Evolutionary conservation across 2,888 invertebrate genomes (phyloP).

Genomic region (Dermolepida albohirtum): DNA sequence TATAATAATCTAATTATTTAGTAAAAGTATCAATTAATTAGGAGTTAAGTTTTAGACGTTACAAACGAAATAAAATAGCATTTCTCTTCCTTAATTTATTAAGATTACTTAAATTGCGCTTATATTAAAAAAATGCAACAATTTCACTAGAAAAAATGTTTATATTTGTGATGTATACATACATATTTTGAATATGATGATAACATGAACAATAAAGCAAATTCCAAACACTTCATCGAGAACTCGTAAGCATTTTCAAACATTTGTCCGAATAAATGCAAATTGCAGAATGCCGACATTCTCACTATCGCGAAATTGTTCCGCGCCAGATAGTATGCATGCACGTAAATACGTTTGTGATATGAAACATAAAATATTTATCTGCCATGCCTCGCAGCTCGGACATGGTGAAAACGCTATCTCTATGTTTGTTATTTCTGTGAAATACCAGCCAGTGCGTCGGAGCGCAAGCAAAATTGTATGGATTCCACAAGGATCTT

Average conservation of each 20-base stretch:
- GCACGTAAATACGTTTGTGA: constrained; percentile 12
- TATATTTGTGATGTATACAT: not conserved
- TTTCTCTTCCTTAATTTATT: too few species aligned
- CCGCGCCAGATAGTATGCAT: constrained; percentile 7
- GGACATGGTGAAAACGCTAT: constrained; percentile 35
- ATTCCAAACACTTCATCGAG: constrained; percentile 7
- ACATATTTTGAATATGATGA: constrained; percentile 5
- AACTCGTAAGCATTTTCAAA: constrained; percentile 26
- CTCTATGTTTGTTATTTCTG: constrained; percentile 49
- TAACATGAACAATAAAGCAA: constrained; percentile 8
- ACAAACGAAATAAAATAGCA: too few species aligned
- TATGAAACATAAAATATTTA: constrained; percentile 39
- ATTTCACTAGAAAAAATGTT: too few species aligned
- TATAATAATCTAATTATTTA: too few species aligned
- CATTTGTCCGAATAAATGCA: constrained; percentile 24
- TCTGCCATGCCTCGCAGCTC: constrained; percentile 29
- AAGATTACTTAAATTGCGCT: too few species aligned
- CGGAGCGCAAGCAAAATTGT: constrained; percentile 49
- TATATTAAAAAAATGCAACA: too few species aligned
- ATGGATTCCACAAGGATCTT: constrained; percentile 54
- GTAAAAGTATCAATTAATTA: too few species aligned
- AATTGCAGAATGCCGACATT: constrained; percentile 19
- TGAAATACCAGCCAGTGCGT: constrained; percentile 54
- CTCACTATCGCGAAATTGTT: constrained; percentile 32
- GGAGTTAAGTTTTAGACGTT: too few species aligned